These are phyloP conservation scores for Xestoiulus laeticollis DNA, from an alignment of 2,888 invertebrate genomes.

Conservation along the genomic window DNA sequence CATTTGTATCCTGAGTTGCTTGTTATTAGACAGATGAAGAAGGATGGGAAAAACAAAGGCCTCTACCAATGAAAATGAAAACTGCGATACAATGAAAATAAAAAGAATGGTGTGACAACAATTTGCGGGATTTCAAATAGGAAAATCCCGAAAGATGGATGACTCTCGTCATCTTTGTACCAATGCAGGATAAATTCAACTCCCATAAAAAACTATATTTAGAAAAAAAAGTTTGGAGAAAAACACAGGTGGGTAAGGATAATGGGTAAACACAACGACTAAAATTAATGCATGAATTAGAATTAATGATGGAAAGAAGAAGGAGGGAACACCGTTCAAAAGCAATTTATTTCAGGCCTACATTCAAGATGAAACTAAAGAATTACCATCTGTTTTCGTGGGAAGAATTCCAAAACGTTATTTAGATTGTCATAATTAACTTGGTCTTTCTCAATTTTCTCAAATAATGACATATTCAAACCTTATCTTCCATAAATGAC, in stretches of 20 bases:
- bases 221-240: not conserved
- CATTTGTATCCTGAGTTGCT: not conserved
- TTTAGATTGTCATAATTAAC: not conserved
- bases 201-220: not conserved
- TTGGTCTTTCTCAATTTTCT: too few relatives aligned
- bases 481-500: too few relatives aligned
- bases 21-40: constrained; percentile 18
- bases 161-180: not conserved
- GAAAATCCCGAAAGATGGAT: constrained; percentile 18
- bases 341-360: not conserved
- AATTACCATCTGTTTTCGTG: not conserved
- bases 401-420: not conserved
- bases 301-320: not conserved
- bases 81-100: not conserved
- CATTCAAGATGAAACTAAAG: not conserved
- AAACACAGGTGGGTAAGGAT: not conserved
- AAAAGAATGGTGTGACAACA: constrained; percentile 1
- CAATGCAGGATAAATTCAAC: not conserved
- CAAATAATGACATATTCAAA: too few relatives aligned
- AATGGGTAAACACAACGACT: not conserved
- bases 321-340: not conserved
- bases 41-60: not conserved
- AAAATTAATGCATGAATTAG: constrained; percentile 13
- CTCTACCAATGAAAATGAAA: not conserved
- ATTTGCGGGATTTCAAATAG: constrained; percentile 24